These are phyloP conservation scores for Meganola albula DNA, from an alignment of 2,888 invertebrate species.

Conservation along the genomic window DNA sequence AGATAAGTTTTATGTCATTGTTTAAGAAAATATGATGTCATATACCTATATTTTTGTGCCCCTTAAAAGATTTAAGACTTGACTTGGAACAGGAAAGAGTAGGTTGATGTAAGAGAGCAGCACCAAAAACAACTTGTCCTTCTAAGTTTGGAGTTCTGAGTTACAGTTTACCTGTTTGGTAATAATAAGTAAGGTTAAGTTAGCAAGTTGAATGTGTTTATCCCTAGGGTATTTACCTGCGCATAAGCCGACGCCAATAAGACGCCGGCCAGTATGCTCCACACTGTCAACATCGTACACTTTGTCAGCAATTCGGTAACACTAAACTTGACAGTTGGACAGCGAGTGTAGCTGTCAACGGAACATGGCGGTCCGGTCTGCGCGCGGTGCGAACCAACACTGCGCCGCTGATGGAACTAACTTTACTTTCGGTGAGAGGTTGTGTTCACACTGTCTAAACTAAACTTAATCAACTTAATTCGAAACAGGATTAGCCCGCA, in stretches of 20 bases:
- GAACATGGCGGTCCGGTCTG: constrained; percentile 59
- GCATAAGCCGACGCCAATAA: constrained; percentile 47
- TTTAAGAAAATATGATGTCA: no score
- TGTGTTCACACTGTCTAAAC: constrained; percentile 52
- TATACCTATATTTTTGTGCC: no score
- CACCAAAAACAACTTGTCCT: no score
- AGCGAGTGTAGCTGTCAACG: constrained; percentile 42
- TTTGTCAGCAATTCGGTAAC: constrained; percentile 39
- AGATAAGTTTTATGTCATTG: no score
- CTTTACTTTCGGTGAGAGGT: constrained; percentile 67
- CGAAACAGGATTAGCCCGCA: no score
- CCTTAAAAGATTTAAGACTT: no score
- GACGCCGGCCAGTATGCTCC: constrained; percentile 45
- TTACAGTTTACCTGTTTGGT: no score
- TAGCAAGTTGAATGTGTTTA: not conserved
- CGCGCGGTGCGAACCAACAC: constrained; percentile 61
- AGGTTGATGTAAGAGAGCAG: no score
- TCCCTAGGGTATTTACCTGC: constrained; percentile 46
- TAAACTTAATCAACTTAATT: no score
- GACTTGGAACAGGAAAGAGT: no score
- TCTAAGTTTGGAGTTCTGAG: no score
- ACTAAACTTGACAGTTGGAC: constrained; percentile 42
- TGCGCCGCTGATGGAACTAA: constrained; percentile 51
- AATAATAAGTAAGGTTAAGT: not conserved
- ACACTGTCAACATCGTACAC: constrained; percentile 54